phyloP scores from a whole-genome alignment of 2,113 vertebrate genomes.

The Corythornis madagascariensis region DNA sequence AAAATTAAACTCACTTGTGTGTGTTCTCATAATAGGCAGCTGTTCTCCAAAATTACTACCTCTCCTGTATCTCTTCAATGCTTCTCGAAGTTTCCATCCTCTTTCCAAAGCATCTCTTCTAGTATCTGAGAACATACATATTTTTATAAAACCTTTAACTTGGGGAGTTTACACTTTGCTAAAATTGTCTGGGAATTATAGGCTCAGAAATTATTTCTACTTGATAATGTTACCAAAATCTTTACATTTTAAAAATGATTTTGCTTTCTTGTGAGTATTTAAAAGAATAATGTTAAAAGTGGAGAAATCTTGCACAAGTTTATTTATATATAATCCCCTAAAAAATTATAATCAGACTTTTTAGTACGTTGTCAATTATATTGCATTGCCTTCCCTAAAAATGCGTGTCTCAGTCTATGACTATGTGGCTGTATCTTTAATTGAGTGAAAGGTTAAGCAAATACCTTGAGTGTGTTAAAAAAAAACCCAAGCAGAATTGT shows the following conservation, averaged over 20 bases:
- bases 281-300: neutral
- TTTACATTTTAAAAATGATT: neutral
- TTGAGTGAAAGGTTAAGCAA: slow-evolving; percentile 14
- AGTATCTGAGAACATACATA: neutral
- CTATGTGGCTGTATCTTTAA: neutral
- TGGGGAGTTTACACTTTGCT: neutral
- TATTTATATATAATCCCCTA: neutral
- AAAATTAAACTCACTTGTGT: neutral
- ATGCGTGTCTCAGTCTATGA: neutral
- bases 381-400: neutral
- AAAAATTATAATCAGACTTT: neutral
- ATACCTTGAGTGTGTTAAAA: neutral
- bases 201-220: neutral
- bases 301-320: neutral
- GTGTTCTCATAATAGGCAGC: neutral
- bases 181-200: neutral
- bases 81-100: neutral
- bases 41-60: neutral
- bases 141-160: neutral
- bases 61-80: neutral
- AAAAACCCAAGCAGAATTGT: neutral
- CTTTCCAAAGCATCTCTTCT: neutral
- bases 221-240: neutral
- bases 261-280: neutral
- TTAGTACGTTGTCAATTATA: neutral